Evolutionary conservation across 2,888 invertebrate species (phyloP), one percentile per base, ranked within the genome.

Genomic region (Gnatocerus cornutus): DNA sequence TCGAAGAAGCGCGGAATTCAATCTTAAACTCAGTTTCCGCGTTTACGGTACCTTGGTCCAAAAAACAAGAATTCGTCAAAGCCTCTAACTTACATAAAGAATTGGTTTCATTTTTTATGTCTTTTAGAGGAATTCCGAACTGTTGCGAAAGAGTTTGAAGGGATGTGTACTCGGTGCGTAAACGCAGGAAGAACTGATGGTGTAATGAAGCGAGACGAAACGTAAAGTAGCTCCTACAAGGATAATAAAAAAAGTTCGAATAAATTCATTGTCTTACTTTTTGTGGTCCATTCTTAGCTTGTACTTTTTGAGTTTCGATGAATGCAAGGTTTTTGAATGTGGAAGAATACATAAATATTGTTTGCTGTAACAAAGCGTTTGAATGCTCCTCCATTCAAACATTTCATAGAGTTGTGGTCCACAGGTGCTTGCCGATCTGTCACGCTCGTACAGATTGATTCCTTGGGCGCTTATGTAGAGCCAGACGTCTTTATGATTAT

Each of bases 191-290:
- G 82, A 93, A 89, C 81, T 92, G 90, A 81, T 93, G 93, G 81
- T 93, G 93, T 48, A 93, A 84, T n/a, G 93, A 93, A 7, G 92
- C 92, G 69, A 93, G 83, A 84, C 91, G 91, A 84, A 93, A 93
- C 68, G 92, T 89, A 79, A 92, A 93, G 80, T 90, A 92, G 79
- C 92, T 92, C 84, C 90, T 89, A 80, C 27, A 41, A 63, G 27
- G 0, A n/a, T 2, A 46, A 43, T 3, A 12, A 33, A 7, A 4
- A 33, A 33, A n/a, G 0, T 39, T 39, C 13, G 1, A 41, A n/a
- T 4, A 33, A 33, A n/a, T 1, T 4, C 9, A n/a, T 7, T 33
- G 7, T 82, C 87, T 87, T 82, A 90, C 90, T 93, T 93, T 81
- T 90, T 90, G 68, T 91, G 89, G 75, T 89, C 87, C 91, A 93